Evolutionary conservation across 1,140 invertebrate genomes (phyloP).

Genomic region (Probaryconus sp.): DNA sequence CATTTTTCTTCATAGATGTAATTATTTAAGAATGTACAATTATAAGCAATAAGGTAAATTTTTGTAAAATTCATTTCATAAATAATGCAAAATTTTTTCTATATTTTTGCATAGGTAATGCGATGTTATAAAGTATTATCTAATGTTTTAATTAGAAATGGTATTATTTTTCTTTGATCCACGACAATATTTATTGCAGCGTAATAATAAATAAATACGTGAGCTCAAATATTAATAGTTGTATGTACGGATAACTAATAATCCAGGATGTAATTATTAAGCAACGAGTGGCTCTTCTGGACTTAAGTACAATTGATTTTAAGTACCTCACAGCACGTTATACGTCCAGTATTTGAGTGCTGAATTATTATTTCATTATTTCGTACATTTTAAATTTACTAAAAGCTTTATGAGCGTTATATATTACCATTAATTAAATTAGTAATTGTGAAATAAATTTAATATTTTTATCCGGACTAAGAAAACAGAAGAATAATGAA

Average conservation of each 20-base stretch:
- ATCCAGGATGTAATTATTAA: slow-evolving; percentile 65
- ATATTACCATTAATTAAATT: slow-evolving; percentile 41
- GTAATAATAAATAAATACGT: not conserved
- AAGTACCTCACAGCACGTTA: slow-evolving; percentile 66
- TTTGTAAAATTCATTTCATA: too few species aligned
- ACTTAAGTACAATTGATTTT: slow-evolving; percentile 48
- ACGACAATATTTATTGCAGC: slow-evolving; percentile 19
- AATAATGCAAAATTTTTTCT: too few species aligned
- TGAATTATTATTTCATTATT: slow-evolving; percentile 60
- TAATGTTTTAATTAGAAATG: slow-evolving; percentile 16
- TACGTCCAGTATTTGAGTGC: slow-evolving; percentile 41
- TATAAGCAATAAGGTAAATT: too few species aligned
- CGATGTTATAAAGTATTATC: too few species aligned
- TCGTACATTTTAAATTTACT: slow-evolving; percentile 30
- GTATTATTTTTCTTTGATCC: slow-evolving; percentile 5
- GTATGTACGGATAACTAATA: slow-evolving; percentile 51
- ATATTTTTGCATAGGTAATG: too few species aligned
- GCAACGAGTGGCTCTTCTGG: slow-evolving; percentile 62
- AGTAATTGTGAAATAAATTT: slow-evolving; percentile 40
- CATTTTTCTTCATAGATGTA: too few species aligned
- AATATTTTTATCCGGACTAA: slow-evolving; percentile 1
- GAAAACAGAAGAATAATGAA: slow-evolving; percentile 19
- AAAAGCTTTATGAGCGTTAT: slow-evolving; percentile 4
- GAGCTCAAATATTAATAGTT: slow-evolving; percentile 39
- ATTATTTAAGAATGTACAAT: too few species aligned